Evolutionary conservation across 2,113 vertebrate genomes (phyloP).

Genomic region (Strix uralensis): DNA sequence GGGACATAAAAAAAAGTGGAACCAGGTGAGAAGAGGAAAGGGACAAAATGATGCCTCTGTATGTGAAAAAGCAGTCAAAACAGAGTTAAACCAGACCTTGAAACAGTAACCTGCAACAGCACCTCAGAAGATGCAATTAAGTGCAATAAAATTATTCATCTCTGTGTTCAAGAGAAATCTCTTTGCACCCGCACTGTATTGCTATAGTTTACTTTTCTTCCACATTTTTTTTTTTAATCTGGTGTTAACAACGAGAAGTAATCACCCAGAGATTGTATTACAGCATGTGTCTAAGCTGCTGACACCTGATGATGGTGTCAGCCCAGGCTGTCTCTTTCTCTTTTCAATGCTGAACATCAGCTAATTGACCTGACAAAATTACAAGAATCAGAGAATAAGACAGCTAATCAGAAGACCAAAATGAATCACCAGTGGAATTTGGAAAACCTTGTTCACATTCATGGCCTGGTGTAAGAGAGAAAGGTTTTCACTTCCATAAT

Average conservation of each 20-base stretch:
- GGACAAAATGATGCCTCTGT: background rate
- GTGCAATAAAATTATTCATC: background rate
- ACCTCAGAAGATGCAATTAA: background rate
- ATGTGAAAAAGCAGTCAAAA: background rate
- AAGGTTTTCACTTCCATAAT: background rate
- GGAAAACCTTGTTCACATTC: constrained; percentile 34
- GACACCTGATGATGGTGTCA: constrained; percentile 58
- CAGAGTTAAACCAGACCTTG: background rate
- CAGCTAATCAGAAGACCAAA: constrained; percentile 87
- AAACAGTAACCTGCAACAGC: background rate
- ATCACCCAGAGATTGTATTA: constrained; percentile 62
- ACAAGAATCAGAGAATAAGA: constrained; percentile 83
- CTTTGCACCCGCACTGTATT: background rate
- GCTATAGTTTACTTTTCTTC: constrained; percentile 29
- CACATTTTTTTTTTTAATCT: background rate
- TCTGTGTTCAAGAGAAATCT: background rate
- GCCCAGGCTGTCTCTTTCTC: constrained; percentile 33
- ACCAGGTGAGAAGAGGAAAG: background rate
- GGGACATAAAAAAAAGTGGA: background rate
- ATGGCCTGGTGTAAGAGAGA: background rate
- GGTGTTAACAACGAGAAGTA: constrained; percentile 36
- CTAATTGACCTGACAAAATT: constrained; percentile 90
- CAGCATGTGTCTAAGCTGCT: constrained; percentile 55
- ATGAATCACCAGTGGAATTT: constrained; percentile 80
- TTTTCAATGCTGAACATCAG: constrained; percentile 64